These are phyloP conservation scores for Drosophila mercatorum DNA, from an alignment of 2,888 invertebrate genomes.

Conservation along the genomic window DNA sequence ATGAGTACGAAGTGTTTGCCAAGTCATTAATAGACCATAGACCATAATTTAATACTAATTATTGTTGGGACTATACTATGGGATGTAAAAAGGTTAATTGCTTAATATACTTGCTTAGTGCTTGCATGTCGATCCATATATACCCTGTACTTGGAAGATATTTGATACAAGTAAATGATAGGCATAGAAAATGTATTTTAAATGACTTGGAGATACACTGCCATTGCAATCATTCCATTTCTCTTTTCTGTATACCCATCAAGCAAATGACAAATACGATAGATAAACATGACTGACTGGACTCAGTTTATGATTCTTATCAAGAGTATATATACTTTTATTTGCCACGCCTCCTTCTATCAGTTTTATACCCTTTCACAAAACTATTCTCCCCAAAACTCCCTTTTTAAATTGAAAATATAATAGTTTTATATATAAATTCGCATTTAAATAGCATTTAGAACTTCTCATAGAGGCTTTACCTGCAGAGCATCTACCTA, in stretches of 20 bases:
- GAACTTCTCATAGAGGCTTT: neutral
- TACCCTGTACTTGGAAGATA: neutral
- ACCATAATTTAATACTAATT: constrained; percentile 3
- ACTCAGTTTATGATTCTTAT: no score
- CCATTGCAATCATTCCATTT: no score
- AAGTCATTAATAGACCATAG: neutral
- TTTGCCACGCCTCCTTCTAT: no score
- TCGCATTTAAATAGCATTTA: neutral
- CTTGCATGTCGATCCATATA: neutral
- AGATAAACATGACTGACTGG: no score
- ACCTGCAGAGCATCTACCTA: no score
- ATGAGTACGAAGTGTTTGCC: neutral
- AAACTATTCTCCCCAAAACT: neutral
- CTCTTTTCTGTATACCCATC: no score
- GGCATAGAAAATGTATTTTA: neutral
- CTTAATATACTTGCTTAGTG: neutral
- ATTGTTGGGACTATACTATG: neutral
- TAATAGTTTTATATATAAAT: no score
- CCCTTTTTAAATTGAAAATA: no score
- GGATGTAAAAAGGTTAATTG: neutral
- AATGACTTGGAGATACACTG: neutral
- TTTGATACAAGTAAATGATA: neutral
- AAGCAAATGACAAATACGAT: no score
- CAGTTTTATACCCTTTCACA: no score
- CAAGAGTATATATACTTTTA: no score